Base-by-base conservation (phyloP, 2,113 vertebrate genomes). In the Tupaia chinensis region DNA sequence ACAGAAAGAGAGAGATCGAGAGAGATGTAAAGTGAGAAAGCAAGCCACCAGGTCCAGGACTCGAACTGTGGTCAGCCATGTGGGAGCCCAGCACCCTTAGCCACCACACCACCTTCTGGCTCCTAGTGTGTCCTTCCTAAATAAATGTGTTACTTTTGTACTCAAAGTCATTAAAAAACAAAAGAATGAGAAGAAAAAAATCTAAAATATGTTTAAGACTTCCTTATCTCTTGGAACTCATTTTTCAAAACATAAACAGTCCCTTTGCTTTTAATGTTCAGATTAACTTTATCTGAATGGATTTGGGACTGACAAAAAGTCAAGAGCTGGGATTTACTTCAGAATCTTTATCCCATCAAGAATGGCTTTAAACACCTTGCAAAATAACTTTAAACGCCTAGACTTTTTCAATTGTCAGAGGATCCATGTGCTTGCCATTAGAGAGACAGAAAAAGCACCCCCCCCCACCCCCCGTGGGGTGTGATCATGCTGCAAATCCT, bases 131-230 rank as follows among this genome's bases (percentile, higher is more conserved):
- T 74, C 1, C 74, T 86, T 81, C 72, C 73, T 78, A 53, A 81
- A 68, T 66, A 54, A 93, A 60, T 8, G 9, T 13, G 12, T 58
- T 60, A 25, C 61, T 44, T 82, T 81, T 82, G 12, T 86, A 86
- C 92, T 74, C 78, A 82, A 68, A 84, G 44, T 73, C 78, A 82
- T 25, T 72, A 77, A 85, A 95, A 95, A 86, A 91, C 27, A 65
- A 93, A 87, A 6, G 5, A 25, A 83, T 54, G 11, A 25, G 32
- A 61, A 25, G 22, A 87, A 88, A 34, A 77, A 29, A 25, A 27
- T n/a, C 22, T 9, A 66, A 85, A 58, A 92, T 74, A 66, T 7
- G 17, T 32, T 93, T 65, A 53, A 92, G 85, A 84, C 44, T 65
- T 88, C 32, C 23, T 83, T 82, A 61, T 27, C 17, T 84, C 86